These are phyloP conservation scores for Erethizon dorsatum DNA, from an alignment of 2,797 vertebrate species.

Conservation along the genomic window DNA sequence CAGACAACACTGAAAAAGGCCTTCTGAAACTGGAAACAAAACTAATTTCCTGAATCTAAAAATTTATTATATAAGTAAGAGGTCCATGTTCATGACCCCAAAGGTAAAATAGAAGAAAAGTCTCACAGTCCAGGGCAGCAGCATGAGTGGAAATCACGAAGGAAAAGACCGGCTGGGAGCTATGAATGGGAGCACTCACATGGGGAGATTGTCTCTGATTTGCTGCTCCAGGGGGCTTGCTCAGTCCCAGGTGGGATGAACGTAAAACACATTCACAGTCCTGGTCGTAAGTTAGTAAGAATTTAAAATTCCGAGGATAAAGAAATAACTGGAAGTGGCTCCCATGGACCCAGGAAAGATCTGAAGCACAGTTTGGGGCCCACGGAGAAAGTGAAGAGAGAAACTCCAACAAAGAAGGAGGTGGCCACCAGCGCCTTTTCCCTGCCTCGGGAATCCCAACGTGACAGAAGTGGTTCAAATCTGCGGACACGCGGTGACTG, in stretches of 20 bases:
- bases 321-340: no score
- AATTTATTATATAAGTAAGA: background rate
- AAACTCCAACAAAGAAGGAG: no score
- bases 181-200: fast-evolving
- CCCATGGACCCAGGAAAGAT: no score
- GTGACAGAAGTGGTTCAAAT: no score
- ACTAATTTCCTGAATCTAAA: background rate
- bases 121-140: background rate
- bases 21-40: background rate
- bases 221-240: background rate
- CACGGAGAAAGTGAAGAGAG: no score
- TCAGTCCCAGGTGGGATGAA: background rate
- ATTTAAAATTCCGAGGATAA: background rate
- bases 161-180: background rate
- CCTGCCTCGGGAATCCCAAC: no score
- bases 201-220: background rate
- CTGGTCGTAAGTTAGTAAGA: background rate
- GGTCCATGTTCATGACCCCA: background rate
- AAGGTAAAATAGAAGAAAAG: background rate
- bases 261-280: background rate
- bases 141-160: background rate
- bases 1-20: background rate
- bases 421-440: no score
- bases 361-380: no score
- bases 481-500: no score